Conservation (phyloP, 1,140 invertebrate genomes). For the Melitaea cinxia region DNA sequence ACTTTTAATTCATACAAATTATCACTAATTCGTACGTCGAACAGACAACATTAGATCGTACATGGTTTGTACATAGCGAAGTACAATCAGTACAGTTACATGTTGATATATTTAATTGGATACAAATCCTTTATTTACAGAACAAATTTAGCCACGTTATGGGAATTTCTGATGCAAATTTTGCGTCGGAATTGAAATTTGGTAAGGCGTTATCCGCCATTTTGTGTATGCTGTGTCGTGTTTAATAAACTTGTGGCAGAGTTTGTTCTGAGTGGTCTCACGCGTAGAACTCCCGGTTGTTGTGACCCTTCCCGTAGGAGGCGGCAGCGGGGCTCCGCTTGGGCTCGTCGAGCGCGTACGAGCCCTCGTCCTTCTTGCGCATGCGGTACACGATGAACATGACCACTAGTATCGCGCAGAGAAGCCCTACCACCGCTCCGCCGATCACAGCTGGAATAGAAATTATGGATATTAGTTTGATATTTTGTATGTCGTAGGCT, state of each 20-base stretch:
- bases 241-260: constrained; percentile 72
- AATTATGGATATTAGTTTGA: background rate
- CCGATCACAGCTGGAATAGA: constrained; percentile 95
- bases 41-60: constrained; percentile 51
- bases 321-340: constrained; percentile 95
- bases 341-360: constrained; percentile 98
- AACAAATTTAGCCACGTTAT: constrained; percentile 71
- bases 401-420: constrained; percentile 98
- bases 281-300: constrained; percentile 97
- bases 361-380: constrained; percentile 99
- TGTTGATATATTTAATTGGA: constrained; percentile 46
- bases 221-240: background rate
- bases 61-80: constrained; percentile 58
- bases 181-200: constrained; percentile 5
- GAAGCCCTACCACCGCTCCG: constrained; percentile 97
- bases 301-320: constrained; percentile 93
- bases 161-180: constrained; percentile 32
- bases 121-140: constrained; percentile 53
- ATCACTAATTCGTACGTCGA: constrained; percentile 40
- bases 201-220: background rate
- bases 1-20: constrained; percentile 35
- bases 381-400: constrained; percentile 99
- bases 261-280: constrained; percentile 85
- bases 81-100: constrained; percentile 68
- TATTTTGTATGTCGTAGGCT: too few species aligned